Evolutionary conservation across 2,888 invertebrate genomes (phyloP).

Genomic region (Nomada ferruginata): DNA sequence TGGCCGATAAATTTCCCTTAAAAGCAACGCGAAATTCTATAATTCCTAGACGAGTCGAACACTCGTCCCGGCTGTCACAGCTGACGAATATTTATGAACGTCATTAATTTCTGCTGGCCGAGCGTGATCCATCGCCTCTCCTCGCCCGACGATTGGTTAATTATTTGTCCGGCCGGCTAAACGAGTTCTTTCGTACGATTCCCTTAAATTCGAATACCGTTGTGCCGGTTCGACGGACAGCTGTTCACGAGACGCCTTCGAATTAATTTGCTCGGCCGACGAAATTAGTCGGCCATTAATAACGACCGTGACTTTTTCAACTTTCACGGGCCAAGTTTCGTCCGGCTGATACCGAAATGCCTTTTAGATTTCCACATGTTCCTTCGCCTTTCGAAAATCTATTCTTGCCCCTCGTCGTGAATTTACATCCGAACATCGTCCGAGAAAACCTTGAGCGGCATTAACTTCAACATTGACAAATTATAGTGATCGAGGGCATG

Average conservation of each 20-base stretch:
- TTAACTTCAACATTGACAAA: too few species aligned
- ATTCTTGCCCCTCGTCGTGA: background rate
- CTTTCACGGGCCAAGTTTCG: background rate
- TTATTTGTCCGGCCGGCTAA: conserved; percentile 54
- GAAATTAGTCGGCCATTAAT: conserved; percentile 46
- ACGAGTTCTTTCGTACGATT: conserved; percentile 21
- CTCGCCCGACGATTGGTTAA: conserved; percentile 54
- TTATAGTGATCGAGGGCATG: background rate
- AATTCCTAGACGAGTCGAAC: conserved; percentile 35
- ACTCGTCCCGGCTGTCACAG: conserved; percentile 39
- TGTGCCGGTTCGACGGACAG: conserved; percentile 5
- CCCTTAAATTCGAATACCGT: conserved; percentile 13
- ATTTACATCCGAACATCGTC: too few species aligned
- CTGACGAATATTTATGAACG: conserved; percentile 62
- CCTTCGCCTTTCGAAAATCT: background rate
- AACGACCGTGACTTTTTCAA: conserved; percentile 21
- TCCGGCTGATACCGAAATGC: background rate
- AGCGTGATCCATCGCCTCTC: conserved; percentile 53
- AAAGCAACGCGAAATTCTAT: conserved; percentile 53
- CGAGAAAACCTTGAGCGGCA: too few species aligned
- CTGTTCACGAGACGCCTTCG: conserved; percentile 13
- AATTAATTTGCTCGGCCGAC: conserved; percentile 38
- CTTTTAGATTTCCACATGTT: background rate
- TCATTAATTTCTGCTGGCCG: conserved; percentile 45
- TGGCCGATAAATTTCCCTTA: conserved; percentile 64